A percentile compares a stretch with the other conserved stretches of the same genome.
phyloP scores from a whole-genome alignment of 2,113 vertebrate species.

The Barbus barbus region DNA sequence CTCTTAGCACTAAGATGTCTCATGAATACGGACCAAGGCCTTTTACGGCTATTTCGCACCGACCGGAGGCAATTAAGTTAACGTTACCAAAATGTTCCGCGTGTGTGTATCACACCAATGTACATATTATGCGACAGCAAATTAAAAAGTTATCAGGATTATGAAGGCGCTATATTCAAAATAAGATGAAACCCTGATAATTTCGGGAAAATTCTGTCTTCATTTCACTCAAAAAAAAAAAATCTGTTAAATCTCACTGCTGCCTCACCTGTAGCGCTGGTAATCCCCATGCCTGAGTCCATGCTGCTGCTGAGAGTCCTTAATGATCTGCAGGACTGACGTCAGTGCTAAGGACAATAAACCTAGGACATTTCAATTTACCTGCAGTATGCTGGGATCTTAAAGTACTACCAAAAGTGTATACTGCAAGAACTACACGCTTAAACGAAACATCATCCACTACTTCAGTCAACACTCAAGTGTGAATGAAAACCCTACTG shows the following conservation, averaged over 20 bases:
- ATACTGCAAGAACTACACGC: background rate
- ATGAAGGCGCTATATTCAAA: no score
- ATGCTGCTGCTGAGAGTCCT: slow-evolving; percentile 98
- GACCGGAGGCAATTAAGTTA: no score
- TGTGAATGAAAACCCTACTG: background rate
- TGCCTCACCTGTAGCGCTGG: slow-evolving; percentile 92
- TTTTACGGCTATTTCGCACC: no score
- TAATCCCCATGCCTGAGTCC: slow-evolving; percentile 95
- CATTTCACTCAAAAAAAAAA: background rate
- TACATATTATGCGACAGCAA: no score
- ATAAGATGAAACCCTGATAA: no score
- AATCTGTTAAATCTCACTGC: background rate
- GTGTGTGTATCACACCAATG: no score
- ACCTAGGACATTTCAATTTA: background rate
- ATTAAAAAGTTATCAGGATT: no score
- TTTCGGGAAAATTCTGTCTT: background rate
- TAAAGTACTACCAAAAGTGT: background rate
- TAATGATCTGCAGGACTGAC: slow-evolving; percentile 94
- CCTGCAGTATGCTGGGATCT: background rate
- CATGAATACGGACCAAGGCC: no score
- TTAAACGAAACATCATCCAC: background rate
- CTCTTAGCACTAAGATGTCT: no score
- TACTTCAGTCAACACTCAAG: background rate
- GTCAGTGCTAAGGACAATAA: slow-evolving; percentile 72
- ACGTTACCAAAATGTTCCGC: no score